Evolutionary conservation across 2,797 vertebrate species (phyloP), one percentile per base, ranked within the genome.

Genomic region (Knipowitschia caucasica): DNA sequence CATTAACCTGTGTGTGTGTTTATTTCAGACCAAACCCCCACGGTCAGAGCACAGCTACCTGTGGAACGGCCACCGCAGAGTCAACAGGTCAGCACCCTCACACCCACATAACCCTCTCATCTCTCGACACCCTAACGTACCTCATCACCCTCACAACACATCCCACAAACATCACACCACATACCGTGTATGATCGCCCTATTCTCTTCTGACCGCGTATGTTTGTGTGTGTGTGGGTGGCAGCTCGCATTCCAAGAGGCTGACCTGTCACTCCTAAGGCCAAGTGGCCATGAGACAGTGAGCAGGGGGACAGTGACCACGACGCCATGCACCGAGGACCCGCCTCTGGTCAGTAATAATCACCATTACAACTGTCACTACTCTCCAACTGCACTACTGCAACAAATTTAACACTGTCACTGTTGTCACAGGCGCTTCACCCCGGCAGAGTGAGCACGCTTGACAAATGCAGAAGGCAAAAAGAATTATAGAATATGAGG

Each of bases 261-360:
- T 42, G 96, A 99, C 84, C 93, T 98, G 95, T 99, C 75, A 98
- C 96, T 87, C 98, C 95, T 68, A 99, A 99, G 91, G 96, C 98
- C 92, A 99, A 99, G 96, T 60, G 96, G 98, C 85, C 96, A 98
- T n/a, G n/a, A n/a, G n/a, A n/a, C n/a, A n/a, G n/a, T n/a, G n/a
- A n/a, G n/a, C n/a, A n/a, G n/a, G n/a, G n/a, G n/a, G n/a, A n/a
- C n/a, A n/a, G n/a, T n/a, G n/a, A n/a, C n/a, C n/a, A n/a, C 42
- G 96, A 98, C 42, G 96, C 95, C 85, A 97, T 94, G 73, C 94
- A 98, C 89, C 92, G 96, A 81, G 96, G 93, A 80, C 94, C 96
- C 82, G 93, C 94, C 73, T 91, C 95, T 65, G 96, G 95, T 99
- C 89, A 91, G 94, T 26, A 1, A 2, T 3, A 2, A 4, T 21